Evolutionary conservation across 2,888 invertebrate species (phyloP).

Genomic region (Leptinotarsa rubiginosa): DNA sequence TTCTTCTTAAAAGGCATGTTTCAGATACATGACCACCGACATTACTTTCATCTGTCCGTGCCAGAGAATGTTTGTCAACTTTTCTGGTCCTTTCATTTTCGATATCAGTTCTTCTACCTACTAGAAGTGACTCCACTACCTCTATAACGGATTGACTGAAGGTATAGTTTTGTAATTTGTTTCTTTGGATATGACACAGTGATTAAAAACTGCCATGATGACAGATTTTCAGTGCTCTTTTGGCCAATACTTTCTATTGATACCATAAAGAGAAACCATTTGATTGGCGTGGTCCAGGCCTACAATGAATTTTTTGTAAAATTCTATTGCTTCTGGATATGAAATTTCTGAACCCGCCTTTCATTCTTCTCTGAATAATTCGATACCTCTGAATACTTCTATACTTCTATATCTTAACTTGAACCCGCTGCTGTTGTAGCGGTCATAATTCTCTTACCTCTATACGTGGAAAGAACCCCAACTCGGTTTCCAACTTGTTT

Average conservation of each 20-base stretch:
- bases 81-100: background rate
- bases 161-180: background rate
- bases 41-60: background rate
- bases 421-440: too few relatives aligned
- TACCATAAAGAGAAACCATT: background rate
- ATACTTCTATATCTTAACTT: too few relatives aligned
- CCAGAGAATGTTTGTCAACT: background rate
- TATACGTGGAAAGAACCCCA: too few relatives aligned
- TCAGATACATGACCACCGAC: background rate
- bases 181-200: background rate
- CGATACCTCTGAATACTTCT: slow-evolving; percentile 15
- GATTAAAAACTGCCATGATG: too few relatives aligned
- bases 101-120: background rate
- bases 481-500: too few relatives aligned
- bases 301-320: slow-evolving; percentile 42
- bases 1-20: background rate
- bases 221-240: too few relatives aligned
- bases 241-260: too few relatives aligned
- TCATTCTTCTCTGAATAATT: slow-evolving; percentile 3
- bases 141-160: background rate
- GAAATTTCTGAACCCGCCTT: slow-evolving; percentile 12
- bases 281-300: slow-evolving; percentile 43
- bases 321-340: background rate
- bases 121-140: background rate
- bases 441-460: too few relatives aligned